These are phyloP conservation scores for Digitonthophagus gazella DNA, from an alignment of 2,888 invertebrate species.

Conservation along the genomic window DNA sequence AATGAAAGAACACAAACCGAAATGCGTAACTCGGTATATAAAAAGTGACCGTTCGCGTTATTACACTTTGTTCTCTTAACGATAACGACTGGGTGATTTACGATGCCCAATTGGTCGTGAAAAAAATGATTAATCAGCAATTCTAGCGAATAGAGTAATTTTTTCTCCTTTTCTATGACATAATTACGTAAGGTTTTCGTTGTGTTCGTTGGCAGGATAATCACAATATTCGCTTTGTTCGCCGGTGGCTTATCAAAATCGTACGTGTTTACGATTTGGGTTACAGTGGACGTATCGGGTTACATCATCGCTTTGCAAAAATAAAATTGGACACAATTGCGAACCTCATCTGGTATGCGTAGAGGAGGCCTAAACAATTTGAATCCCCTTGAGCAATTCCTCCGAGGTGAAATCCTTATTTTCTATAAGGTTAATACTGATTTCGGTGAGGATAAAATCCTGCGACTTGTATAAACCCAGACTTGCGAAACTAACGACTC, in stretches of 20 bases:
- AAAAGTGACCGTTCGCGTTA: no score
- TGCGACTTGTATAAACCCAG: not conserved
- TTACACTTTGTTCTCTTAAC: no score
- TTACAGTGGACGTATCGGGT: not conserved
- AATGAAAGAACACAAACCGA: no score
- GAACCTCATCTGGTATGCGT: not conserved
- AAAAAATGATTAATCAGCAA: no score
- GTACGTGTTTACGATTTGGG: conserved; percentile 10
- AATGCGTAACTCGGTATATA: no score
- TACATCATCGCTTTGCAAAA: conserved; percentile 1
- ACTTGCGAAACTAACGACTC: not conserved
- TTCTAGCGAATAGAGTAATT: no score
- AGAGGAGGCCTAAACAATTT: not conserved
- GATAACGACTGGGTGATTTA: no score
- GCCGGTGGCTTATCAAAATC: not conserved
- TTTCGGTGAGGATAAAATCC: not conserved
- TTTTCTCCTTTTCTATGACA: not conserved
- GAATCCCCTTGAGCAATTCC: not conserved
- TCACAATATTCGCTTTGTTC: not conserved
- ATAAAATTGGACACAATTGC: conserved; percentile 4
- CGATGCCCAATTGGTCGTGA: no score
- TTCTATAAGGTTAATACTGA: not conserved
- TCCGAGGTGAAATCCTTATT: not conserved
- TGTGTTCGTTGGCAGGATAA: not conserved
- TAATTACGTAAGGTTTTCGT: not conserved